These are phyloP conservation scores for Erebia ligea DNA, from an alignment of 2,888 invertebrate genomes.

Conservation along the genomic window DNA sequence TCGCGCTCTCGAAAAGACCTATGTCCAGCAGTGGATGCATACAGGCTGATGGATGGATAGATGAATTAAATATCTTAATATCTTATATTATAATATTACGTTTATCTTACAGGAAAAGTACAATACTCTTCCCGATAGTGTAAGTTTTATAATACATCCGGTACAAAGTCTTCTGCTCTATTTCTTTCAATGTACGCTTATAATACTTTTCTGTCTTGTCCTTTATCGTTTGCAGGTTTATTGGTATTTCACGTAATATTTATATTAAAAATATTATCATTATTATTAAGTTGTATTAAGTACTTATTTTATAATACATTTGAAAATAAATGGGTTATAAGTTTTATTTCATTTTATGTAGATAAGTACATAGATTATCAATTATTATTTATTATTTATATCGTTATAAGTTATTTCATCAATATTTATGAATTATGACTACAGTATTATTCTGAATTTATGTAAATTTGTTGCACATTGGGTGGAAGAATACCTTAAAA, in stretches of 20 bases:
- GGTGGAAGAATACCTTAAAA: too few relatives aligned
- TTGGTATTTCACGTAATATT: not conserved
- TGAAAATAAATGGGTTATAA: slow-evolving; percentile 3
- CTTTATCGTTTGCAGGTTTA: slow-evolving; percentile 6
- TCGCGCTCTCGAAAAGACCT: too few relatives aligned
- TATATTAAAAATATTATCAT: not conserved
- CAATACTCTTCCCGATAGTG: slow-evolving; percentile 55
- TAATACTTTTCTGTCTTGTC: slow-evolving; percentile 1
- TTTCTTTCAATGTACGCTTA: slow-evolving; percentile 15
- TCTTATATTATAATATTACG: not conserved
- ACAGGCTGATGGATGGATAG: too few relatives aligned
- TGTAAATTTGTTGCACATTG: too few relatives aligned
- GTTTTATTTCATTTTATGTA: not conserved
- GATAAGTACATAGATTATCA: not conserved
- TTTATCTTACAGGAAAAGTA: slow-evolving; percentile 60
- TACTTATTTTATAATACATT: slow-evolving; percentile 8
- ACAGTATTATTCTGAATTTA: too few relatives aligned
- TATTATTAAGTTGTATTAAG: not conserved
- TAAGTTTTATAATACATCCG: slow-evolving; percentile 54
- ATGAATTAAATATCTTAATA: not conserved
- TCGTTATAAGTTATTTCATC: not conserved
- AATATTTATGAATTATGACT: too few relatives aligned
- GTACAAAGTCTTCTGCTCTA: slow-evolving; percentile 28
- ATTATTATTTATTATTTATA: not conserved
- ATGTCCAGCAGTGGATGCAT: too few relatives aligned